These are phyloP conservation scores for Muntiacus muntjak DNA, from an alignment of 2,113 vertebrate genomes.

Conservation along the genomic window DNA sequence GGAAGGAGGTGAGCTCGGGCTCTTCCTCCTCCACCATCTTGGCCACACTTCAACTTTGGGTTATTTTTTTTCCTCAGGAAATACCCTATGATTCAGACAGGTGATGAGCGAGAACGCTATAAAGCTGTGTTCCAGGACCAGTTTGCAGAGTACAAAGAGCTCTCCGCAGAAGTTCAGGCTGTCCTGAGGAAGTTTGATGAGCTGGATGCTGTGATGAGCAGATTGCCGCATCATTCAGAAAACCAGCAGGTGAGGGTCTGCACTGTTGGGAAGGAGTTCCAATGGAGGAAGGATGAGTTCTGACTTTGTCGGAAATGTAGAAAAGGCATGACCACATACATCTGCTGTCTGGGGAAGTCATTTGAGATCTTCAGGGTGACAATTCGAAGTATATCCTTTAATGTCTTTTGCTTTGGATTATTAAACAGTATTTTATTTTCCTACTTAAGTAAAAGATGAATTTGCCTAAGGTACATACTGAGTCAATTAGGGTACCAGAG, in stretches of 20 bases:
- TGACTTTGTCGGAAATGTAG: neutral
- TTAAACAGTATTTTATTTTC: conserved; percentile 18
- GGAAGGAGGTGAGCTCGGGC: neutral
- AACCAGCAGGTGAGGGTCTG: conserved; percentile 84
- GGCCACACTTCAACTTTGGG: neutral
- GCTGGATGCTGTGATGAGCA: conserved; percentile 88
- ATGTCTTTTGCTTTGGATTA: neutral
- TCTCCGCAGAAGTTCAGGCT: conserved; percentile 90
- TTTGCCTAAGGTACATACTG: neutral
- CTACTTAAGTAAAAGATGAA: neutral
- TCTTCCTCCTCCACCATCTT: neutral
- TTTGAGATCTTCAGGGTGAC: neutral
- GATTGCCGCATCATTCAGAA: conserved; percentile 82
- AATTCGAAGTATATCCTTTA: neutral
- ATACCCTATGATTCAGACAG: conserved; percentile 88
- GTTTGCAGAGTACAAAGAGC: conserved; percentile 95
- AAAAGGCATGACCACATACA: neutral
- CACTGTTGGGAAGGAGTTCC: neutral
- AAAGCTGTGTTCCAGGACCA: conserved; percentile 97
- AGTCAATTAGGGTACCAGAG: neutral
- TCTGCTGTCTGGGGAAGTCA: neutral
- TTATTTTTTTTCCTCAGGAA: conserved; percentile 81
- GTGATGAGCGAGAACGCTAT: conserved; percentile 92
- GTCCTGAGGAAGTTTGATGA: conserved; percentile 88
- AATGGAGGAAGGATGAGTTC: neutral